Conservation (phyloP, 2,797 vertebrate species). For the Knipowitschia caucasica region DNA sequence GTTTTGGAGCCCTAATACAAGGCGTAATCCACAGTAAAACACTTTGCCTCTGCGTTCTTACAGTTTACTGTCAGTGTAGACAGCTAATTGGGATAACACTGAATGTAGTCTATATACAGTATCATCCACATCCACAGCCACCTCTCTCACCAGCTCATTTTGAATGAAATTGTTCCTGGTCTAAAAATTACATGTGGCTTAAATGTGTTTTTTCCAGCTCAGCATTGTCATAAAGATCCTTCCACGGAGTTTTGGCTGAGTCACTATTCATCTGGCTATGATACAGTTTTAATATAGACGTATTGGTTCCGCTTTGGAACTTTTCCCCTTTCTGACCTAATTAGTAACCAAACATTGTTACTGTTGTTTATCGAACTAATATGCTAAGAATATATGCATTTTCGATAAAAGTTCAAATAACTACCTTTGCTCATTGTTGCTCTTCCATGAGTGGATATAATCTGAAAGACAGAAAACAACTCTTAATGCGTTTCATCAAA, state of each 20-base stretch:
- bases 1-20: constrained; percentile 26
- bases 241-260: constrained; percentile 45
- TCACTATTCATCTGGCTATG: constrained; percentile 32
- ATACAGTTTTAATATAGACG: constrained; percentile 5
- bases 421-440: constrained; percentile 88
- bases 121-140: constrained; percentile 44
- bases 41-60: constrained; percentile 34
- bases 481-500: not conserved
- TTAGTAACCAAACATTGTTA: not conserved
- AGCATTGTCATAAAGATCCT: constrained; percentile 31
- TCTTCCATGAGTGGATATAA: constrained; percentile 83
- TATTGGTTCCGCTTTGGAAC: not conserved
- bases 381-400: not conserved
- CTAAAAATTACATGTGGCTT: constrained; percentile 14
- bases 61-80: constrained; percentile 41
- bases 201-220: constrained; percentile 9
- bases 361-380: too few relatives aligned
- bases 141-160: constrained; percentile 20
- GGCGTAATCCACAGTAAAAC: constrained; percentile 41
- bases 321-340: too few relatives aligned
- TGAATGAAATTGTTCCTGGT: constrained; percentile 21
- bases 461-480: constrained; percentile 68
- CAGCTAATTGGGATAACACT: constrained; percentile 50
- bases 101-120: constrained; percentile 43
- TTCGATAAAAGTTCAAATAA: not conserved